Evolutionary conservation across 2,113 vertebrate species (phyloP).

Genomic region (Catharus bicknelli): DNA sequence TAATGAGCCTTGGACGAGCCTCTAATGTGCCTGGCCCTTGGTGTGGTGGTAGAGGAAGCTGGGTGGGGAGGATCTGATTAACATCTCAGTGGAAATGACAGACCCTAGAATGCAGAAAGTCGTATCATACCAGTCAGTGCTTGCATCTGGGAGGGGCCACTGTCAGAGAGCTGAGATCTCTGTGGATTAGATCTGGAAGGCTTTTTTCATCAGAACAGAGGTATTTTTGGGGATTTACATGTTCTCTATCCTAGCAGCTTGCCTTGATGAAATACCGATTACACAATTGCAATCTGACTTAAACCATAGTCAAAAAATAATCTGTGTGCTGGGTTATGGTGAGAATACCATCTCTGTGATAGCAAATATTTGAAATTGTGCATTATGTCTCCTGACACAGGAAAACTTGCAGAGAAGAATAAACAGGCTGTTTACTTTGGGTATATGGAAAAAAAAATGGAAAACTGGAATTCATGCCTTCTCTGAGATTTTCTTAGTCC

Average conservation of each 20-base stretch:
- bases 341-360: not conserved
- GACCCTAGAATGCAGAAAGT: not conserved
- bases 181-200: not conserved
- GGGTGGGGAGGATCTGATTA: not conserved
- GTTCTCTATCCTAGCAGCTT: constrained; percentile 19
- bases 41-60: not conserved
- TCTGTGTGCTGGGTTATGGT: not conserved
- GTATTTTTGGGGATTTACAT: constrained; percentile 32
- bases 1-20: constrained; percentile 32
- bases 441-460: not conserved
- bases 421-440: not conserved
- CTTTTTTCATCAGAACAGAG: not conserved
- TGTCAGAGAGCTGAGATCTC: not conserved
- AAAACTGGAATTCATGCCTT: not conserved
- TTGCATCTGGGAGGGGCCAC: not conserved
- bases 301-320: not conserved
- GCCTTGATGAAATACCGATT: constrained; percentile 33
- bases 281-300: constrained; percentile 9
- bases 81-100: not conserved
- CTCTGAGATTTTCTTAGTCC: not conserved
- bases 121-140: not conserved
- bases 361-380: not conserved
- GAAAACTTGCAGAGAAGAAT: not conserved
- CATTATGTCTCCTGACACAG: not conserved
- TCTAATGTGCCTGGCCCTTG: not conserved